phyloP scores from a whole-genome alignment of 1,140 invertebrate species.

The Drosophila carrolli region DNA sequence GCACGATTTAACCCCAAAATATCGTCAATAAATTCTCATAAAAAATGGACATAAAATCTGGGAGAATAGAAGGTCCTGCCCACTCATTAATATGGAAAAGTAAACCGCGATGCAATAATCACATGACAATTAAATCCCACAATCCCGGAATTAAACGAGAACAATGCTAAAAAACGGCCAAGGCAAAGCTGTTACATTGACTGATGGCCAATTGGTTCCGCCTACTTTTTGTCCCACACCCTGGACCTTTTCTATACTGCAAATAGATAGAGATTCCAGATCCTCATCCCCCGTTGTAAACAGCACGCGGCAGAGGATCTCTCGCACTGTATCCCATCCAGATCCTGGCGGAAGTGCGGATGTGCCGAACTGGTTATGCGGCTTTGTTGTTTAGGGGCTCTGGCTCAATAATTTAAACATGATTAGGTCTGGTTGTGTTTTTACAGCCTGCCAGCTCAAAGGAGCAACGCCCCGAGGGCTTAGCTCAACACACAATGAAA shows the following conservation, averaged over 20 bases:
- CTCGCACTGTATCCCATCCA: background rate
- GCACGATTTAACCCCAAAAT: constrained; percentile 24
- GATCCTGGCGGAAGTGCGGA: constrained; percentile 22
- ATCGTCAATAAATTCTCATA: constrained; percentile 44
- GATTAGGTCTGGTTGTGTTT: constrained; percentile 84
- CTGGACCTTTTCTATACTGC: constrained; percentile 2
- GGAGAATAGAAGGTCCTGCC: constrained; percentile 33
- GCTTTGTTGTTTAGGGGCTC: constrained; percentile 56
- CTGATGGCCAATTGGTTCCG: constrained; percentile 76
- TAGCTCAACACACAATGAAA: constrained; percentile 57
- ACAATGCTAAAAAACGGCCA: constrained; percentile 61
- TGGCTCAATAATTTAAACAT: constrained; percentile 84
- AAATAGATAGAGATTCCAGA: constrained; percentile 6
- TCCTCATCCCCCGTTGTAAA: constrained; percentile 41
- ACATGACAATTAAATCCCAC: constrained; percentile 68
- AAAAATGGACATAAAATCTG: constrained; percentile 61
- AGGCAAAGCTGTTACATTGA: constrained; percentile 66
- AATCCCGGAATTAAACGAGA: constrained; percentile 37
- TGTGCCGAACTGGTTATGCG: constrained; percentile 71
- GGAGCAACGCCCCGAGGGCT: constrained; percentile 63
- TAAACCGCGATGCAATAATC: constrained; percentile 31
- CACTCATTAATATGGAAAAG: constrained; percentile 69
- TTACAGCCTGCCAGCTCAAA: constrained; percentile 74
- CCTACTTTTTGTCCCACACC: constrained; percentile 56
- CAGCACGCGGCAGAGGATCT: constrained; percentile 61